Evolutionary conservation across 2,888 invertebrate genomes (phyloP), one percentile per base, ranked within the genome.

Genomic region (Cerceris ruficornis): DNA sequence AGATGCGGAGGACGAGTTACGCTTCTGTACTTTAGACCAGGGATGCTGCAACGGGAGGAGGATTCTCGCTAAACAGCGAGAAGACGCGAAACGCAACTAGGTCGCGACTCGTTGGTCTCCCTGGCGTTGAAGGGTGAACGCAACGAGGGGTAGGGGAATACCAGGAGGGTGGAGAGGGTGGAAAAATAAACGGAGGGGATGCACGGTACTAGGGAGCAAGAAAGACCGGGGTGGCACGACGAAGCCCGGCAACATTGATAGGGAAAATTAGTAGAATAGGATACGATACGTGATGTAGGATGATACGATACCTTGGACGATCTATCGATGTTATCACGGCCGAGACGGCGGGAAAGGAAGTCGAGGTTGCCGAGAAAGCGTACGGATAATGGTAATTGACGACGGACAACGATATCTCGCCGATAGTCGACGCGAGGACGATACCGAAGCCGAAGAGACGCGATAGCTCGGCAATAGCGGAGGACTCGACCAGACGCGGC

Each of bases 11-110:
- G 68, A 54, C 50, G 62, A 28, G 67, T 9, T 60, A 65, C 62
- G 74, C 61, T 64, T 49, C 43, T 46, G 50, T 28, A 64, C 50
- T 13, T 11, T 7, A n/a, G 2, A n/a, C 6, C 50, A n/a, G 13
- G 50, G 75, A 54, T 54, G 49, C 66, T 43, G 66, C 70, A 64
- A 13, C 59, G 55, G 15, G 14, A 17, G 59, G 61, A 46, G 57
- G 59, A 49, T 81, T 72, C 73, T 67, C 65, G 64, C 81, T 84
- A 81, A 84, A 81, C 83, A 78, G 64, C 76, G 69, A 72, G 69
- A 66, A 59, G 75, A 71, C 73, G 83, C 87, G 85, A 88, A 87
- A 89, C 88, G 86, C 87, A 89, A 89, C 86, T 89, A 86, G 88
- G 87, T 88, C 88, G 88, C 77, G 75, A 79, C 71, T 69, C 70